These are phyloP conservation scores for Drosophila mayaguana DNA, from an alignment of 2,888 invertebrate species.

Conservation along the genomic window DNA sequence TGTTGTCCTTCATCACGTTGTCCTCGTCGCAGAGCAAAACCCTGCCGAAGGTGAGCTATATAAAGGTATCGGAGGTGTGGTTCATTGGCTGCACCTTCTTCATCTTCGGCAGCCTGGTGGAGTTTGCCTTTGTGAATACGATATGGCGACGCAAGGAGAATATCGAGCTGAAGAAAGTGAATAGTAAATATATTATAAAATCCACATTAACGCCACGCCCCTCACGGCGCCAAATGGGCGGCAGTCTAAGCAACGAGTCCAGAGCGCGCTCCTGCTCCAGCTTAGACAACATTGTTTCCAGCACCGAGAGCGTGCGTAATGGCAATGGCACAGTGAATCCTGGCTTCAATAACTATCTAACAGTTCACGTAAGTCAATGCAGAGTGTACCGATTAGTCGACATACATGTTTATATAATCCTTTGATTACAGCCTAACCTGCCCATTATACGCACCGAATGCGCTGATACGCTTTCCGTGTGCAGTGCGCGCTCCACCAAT, in stretches of 20 bases:
- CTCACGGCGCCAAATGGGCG: slow-evolving; percentile 71
- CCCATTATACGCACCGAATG: slow-evolving; percentile 82
- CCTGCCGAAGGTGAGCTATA: slow-evolving; percentile 82
- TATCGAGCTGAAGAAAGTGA: slow-evolving; percentile 82
- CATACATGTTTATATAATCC: not conserved
- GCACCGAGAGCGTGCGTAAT: slow-evolving; percentile 88
- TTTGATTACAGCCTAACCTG: slow-evolving; percentile 61
- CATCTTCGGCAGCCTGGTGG: slow-evolving; percentile 82
- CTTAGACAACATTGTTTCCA: slow-evolving; percentile 89
- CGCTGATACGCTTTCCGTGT: slow-evolving; percentile 75
- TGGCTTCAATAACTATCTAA: slow-evolving; percentile 86
- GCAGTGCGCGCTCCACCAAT: slow-evolving; percentile 69
- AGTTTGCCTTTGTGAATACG: slow-evolving; percentile 82
- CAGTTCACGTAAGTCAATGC: slow-evolving; percentile 76
- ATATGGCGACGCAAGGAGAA: slow-evolving; percentile 83
- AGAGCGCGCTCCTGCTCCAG: slow-evolving; percentile 89
- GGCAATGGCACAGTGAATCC: slow-evolving; percentile 73
- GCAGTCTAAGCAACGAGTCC: slow-evolving; percentile 83
- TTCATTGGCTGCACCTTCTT: slow-evolving; percentile 83
- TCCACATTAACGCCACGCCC: slow-evolving; percentile 82
- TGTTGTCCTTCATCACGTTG: slow-evolving; percentile 81
- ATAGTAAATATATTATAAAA: slow-evolving; percentile 82
- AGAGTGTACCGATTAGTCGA: accelerated
- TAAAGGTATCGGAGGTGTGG: slow-evolving; percentile 82
- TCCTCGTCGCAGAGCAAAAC: slow-evolving; percentile 82